Evolutionary conservation across 1,140 invertebrate species (phyloP).

Genomic region (Cydia strobilella): DNA sequence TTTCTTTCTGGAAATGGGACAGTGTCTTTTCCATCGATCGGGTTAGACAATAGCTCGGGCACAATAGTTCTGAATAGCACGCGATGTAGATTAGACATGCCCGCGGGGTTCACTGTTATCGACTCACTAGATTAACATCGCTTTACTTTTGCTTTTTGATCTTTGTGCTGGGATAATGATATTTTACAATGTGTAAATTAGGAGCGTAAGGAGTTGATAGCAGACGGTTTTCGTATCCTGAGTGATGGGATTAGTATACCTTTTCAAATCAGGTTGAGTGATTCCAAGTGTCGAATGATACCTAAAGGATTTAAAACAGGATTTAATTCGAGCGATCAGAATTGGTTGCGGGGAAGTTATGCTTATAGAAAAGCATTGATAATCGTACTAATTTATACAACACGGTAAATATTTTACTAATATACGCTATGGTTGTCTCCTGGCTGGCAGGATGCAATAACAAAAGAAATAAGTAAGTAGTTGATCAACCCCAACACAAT

Average conservation of each 20-base stretch:
- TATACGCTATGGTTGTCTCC: too few relatives aligned
- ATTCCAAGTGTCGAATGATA: too few relatives aligned
- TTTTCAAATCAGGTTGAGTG: too few relatives aligned
- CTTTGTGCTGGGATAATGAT: background rate
- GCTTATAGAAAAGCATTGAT: too few relatives aligned
- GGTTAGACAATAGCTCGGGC: slow-evolving; percentile 66
- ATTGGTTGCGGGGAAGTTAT: too few relatives aligned
- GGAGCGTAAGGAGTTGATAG: background rate
- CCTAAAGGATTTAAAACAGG: too few relatives aligned
- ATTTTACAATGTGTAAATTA: slow-evolving; percentile 1
- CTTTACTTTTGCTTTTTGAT: slow-evolving; percentile 20
- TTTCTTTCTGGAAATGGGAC: slow-evolving; percentile 64
- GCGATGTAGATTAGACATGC: slow-evolving; percentile 74
- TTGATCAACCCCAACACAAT: background rate
- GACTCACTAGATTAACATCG: slow-evolving; percentile 28
- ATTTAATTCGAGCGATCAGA: too few relatives aligned
- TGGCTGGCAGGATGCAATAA: too few relatives aligned
- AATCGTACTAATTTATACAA: too few relatives aligned
- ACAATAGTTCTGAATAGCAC: slow-evolving; percentile 70
- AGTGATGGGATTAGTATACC: too few relatives aligned
- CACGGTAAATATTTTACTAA: too few relatives aligned
- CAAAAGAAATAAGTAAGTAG: background rate
- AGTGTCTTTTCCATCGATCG: slow-evolving; percentile 68
- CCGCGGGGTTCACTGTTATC: slow-evolving; percentile 33
- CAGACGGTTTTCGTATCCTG: too few relatives aligned